Conservation (phyloP, 1,140 invertebrate genomes). For the Ceratoteleas bidentatus region DNA sequence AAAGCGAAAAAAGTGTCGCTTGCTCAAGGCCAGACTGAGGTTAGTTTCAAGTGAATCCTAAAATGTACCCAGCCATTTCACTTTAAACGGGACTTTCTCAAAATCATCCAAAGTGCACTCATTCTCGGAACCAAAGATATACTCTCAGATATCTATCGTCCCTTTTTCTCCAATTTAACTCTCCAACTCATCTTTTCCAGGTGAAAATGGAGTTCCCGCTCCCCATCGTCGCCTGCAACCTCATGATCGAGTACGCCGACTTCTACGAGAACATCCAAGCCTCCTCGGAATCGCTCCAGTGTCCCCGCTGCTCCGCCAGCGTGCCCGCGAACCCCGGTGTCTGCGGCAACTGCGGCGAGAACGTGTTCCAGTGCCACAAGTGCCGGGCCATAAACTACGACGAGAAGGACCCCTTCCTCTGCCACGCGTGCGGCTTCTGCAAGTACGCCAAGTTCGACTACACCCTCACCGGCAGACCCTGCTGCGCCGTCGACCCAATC, state of each 20-base stretch:
- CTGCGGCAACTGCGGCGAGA: constrained; percentile 98
- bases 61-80: too few relatives aligned
- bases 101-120: too few relatives aligned
- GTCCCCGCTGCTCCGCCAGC: constrained; percentile 96
- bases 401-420: constrained; percentile 99
- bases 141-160: too few relatives aligned
- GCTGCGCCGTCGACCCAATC: constrained; percentile 97
- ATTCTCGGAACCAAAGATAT: too few relatives aligned
- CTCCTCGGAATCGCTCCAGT: constrained; percentile 95
- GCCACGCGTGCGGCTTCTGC: constrained; percentile 99
- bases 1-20: constrained; percentile 95
- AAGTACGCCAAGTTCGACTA: constrained; percentile 99
- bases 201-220: constrained; percentile 97
- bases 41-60: too few relatives aligned
- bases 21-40: constrained; percentile 95
- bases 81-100: too few relatives aligned
- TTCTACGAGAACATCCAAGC: constrained; percentile 94
- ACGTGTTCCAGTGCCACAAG: constrained; percentile 99
- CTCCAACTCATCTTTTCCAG: constrained; percentile 23
- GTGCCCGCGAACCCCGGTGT: constrained; percentile 98
- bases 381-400: constrained; percentile 99
- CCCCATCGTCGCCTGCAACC: constrained; percentile 97
- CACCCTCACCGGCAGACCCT: constrained; percentile 92
- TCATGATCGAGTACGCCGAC: constrained; percentile 99
- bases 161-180: too few relatives aligned